phyloP scores from a whole-genome alignment of 2,113 vertebrate genomes.

The Platanista minor region DNA sequence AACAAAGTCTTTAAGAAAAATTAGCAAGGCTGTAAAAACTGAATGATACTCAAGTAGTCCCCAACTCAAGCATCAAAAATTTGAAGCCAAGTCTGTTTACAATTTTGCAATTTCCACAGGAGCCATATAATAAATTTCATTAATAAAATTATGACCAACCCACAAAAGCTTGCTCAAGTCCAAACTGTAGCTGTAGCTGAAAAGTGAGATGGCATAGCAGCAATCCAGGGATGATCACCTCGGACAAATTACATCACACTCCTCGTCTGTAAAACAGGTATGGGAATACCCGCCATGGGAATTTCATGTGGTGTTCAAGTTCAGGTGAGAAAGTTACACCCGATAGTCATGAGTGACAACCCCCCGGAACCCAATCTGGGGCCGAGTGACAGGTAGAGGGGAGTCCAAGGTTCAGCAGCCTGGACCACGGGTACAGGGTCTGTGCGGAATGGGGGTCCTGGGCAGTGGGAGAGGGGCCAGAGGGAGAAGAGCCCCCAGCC shows the following conservation, averaged over 20 bases:
- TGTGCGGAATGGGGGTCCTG: not conserved
- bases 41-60: not conserved
- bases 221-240: not conserved
- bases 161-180: not conserved
- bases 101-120: not conserved
- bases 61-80: not conserved
- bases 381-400: not conserved
- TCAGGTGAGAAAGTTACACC: not conserved
- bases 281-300: not conserved
- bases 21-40: not conserved
- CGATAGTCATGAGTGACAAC: not conserved
- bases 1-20: not conserved
- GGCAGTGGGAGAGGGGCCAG: fast-evolving
- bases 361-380: not conserved
- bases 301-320: not conserved
- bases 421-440: not conserved
- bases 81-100: not conserved
- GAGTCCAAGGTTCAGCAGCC: not conserved
- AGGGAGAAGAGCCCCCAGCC: not conserved
- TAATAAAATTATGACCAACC: not conserved
- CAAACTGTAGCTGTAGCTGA: not conserved
- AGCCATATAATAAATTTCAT: not conserved
- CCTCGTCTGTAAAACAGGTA: not conserved
- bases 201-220: not conserved
- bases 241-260: not conserved